A percentile compares a stretch with the other conserved stretches of the same genome.
Evolutionary conservation across 1,140 invertebrate species (phyloP).

Genomic region (Achatina immaculata): DNA sequence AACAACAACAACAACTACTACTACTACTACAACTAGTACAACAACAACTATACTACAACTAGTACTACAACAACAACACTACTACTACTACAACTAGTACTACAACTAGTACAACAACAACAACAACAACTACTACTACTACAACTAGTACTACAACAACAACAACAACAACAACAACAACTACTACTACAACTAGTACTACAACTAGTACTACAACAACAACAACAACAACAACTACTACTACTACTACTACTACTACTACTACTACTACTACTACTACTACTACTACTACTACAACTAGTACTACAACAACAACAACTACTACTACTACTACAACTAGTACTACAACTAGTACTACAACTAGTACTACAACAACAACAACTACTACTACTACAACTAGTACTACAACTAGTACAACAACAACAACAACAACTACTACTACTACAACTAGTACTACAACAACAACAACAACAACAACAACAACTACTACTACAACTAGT

Average conservation of each 20-base stretch:
- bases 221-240: neutral
- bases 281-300: neutral
- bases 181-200: neutral
- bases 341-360: too few relatives aligned
- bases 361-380: too few relatives aligned
- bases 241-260: neutral
- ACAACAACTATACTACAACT: neutral
- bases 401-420: neutral
- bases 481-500: too few relatives aligned
- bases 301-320: neutral
- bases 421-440: too few relatives aligned
- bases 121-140: neutral
- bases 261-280: neutral
- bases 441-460: too few relatives aligned
- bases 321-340: slow-evolving; percentile 4
- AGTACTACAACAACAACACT: too few relatives aligned
- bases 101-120: neutral
- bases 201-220: neutral
- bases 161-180: neutral
- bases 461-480: too few relatives aligned
- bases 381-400: neutral
- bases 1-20: neutral
- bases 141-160: neutral
- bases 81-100: slow-evolving; percentile 4
- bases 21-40: neutral